Conservation (phyloP, 37 sponge, comb jelly and placozoan species). For the Diacarnus erythraeanus region DNA sequence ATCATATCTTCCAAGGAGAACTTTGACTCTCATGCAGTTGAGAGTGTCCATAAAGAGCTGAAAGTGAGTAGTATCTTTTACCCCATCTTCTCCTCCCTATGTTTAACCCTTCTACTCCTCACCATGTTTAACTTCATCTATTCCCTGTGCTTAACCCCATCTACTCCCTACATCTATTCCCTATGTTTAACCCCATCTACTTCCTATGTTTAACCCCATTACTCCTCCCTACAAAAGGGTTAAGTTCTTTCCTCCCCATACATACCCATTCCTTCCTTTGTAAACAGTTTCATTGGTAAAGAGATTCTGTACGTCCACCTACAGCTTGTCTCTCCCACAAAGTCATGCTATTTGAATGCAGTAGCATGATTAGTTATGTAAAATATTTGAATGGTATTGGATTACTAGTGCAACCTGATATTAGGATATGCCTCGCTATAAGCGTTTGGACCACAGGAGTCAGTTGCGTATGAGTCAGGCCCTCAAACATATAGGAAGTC, state of each 20-base stretch:
- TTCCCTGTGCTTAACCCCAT: background rate
- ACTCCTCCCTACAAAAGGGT: no score
- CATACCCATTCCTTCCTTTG: no score
- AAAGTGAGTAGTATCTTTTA: constrained; percentile 36
- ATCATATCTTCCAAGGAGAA: background rate
- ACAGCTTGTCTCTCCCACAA: background rate
- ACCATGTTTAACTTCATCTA: background rate
- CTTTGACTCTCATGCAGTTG: no score
- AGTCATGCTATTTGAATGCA: background rate
- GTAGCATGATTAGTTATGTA: no score
- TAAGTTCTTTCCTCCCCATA: no score
- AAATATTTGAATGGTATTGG: no score
- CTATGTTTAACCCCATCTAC: background rate
- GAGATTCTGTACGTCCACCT: background rate
- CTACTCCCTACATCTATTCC: background rate
- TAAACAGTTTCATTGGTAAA: no score
- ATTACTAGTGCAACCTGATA: background rate
- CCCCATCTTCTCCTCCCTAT: constrained; percentile 8
- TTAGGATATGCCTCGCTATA: constrained; percentile 33
- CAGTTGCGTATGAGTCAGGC: constrained; percentile 4
- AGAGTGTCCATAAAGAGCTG: constrained; percentile 25
- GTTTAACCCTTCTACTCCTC: background rate
- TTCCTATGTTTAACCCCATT: background rate
- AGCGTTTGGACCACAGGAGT: constrained; percentile 28
- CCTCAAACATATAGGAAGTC: constrained; percentile 44